These are phyloP conservation scores for Arctocebus calabarensis DNA, from an alignment of 2,797 vertebrate genomes.

Conservation along the genomic window DNA sequence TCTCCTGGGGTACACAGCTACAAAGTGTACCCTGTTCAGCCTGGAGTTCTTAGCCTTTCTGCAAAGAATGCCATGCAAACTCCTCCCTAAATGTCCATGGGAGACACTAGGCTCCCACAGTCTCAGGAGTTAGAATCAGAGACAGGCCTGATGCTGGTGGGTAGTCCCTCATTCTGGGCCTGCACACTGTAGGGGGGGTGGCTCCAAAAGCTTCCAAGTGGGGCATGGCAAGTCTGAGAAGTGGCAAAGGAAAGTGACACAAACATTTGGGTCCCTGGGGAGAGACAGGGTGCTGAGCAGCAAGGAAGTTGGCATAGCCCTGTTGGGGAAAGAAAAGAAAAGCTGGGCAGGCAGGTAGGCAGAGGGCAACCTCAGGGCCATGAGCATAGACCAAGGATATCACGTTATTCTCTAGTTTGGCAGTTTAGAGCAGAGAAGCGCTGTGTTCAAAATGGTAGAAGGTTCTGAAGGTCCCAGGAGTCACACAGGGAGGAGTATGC, in stretches of 20 bases:
- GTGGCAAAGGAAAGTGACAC: neutral
- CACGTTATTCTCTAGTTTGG: neutral
- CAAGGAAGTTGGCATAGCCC: neutral
- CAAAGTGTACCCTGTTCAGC: neutral
- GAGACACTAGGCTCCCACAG: neutral
- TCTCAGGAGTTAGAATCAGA: neutral
- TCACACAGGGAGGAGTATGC: no score
- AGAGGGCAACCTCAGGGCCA: neutral
- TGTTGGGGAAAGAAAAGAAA: neutral
- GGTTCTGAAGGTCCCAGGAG: neutral
- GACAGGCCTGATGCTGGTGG: neutral
- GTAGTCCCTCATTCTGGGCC: no score
- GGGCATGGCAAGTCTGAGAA: neutral
- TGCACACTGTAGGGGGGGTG: neutral
- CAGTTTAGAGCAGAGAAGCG: neutral
- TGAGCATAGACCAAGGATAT: neutral
- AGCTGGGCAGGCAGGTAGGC: neutral
- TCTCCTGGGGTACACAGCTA: neutral
- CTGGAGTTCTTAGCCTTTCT: neutral
- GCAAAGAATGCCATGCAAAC: neutral
- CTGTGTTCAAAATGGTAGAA: neutral
- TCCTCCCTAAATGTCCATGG: neutral
- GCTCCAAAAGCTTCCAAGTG: neutral
- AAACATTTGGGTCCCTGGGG: neutral
- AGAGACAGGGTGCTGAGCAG: neutral